phyloP scores from a whole-genome alignment of 2,113 vertebrate genomes.

The Psephotus haematonotus region DNA sequence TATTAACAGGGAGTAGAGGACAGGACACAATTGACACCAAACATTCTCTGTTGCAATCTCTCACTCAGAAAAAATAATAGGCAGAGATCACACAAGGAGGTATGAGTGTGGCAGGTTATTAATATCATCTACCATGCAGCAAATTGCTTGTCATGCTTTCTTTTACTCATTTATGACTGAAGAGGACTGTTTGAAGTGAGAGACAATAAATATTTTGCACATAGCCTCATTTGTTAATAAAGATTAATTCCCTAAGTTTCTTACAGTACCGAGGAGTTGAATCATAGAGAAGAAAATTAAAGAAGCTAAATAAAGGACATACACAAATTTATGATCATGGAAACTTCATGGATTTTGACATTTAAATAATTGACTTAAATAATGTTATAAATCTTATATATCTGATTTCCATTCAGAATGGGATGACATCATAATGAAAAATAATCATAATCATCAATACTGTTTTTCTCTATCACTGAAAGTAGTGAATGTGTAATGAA shows the following conservation, averaged over 20 bases:
- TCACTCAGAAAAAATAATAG: constrained; percentile 44
- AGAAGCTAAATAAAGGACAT: neutral
- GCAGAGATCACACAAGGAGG: constrained; percentile 20
- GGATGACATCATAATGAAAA: neutral
- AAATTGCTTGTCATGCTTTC: constrained; percentile 76
- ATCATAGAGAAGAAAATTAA: neutral
- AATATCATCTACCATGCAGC: constrained; percentile 68
- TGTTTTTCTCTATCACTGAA: neutral
- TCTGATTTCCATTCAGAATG: constrained; percentile 1
- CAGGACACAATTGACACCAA: neutral
- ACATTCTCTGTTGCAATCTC: constrained; percentile 30
- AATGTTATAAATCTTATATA: neutral
- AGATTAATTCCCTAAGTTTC: neutral
- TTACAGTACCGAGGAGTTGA: neutral
- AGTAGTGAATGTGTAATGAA: neutral
- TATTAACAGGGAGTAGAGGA: neutral
- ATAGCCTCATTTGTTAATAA: constrained; percentile 4
- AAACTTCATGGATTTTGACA: constrained; percentile 2
- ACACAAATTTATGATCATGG: constrained; percentile 23
- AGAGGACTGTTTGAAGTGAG: constrained; percentile 35
- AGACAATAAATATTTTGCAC: constrained; percentile 54
- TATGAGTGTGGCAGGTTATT: constrained; percentile 65
- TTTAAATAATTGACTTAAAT: constrained; percentile 46
- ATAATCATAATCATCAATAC: neutral
- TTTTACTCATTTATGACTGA: constrained; percentile 71